Base-by-base conservation (phyloP, 2,113 vertebrate genomes). In the Lasiurus borealis region DNA sequence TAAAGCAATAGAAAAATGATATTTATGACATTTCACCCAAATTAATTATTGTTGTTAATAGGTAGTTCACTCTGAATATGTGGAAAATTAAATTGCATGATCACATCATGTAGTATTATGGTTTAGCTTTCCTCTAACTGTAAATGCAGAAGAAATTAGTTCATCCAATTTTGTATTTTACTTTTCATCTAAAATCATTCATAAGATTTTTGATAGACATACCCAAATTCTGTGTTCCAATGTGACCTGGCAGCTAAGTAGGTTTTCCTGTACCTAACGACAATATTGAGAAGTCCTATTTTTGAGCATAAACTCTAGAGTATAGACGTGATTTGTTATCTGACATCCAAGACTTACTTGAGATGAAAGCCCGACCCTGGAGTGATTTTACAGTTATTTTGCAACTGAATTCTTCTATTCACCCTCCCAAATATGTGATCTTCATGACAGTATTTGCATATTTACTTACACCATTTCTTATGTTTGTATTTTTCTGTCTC, bases 1-100 rank as follows among this genome's bases (percentile, higher is more conserved):
- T 36, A 80, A 91, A 69, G 73, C 62, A 82, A 85, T 27, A 88
- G 31, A 68, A 52, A 75, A 87, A 92, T 81, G 68, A 90, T 93
- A 36, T 72, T 73, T 48, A 7, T 83, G 50, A 64, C 57, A 86
- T 80, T 54, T 93, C 92, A 86, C 66, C 73, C 8, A 52, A 19
- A 69, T 82, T 50, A 78, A 83, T 92, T 21, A 50, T 8, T 34
- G 6, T 8, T 64, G 50, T 31, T 50, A 40, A 80, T 0, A 66
- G 21, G 68, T 44, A 64, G 27, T 40, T 92, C 4, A n/a, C 31
- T 92, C 27, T 27, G 44, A 88, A 36, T 34, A 69, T 13, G 8
- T 21, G 16, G 57, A 72, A 73, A 64, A 69, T 91, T 50, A 86
- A 75, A 62, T 14, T 40, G 40, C 29, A 25, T 48, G 31, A 57